Percentiles rank a stretch among this genome's conserved stretches.
These are phyloP conservation scores for Marcusenius ussheri DNA, from an alignment of 2,113 vertebrate genomes.

Conservation along the genomic window DNA sequence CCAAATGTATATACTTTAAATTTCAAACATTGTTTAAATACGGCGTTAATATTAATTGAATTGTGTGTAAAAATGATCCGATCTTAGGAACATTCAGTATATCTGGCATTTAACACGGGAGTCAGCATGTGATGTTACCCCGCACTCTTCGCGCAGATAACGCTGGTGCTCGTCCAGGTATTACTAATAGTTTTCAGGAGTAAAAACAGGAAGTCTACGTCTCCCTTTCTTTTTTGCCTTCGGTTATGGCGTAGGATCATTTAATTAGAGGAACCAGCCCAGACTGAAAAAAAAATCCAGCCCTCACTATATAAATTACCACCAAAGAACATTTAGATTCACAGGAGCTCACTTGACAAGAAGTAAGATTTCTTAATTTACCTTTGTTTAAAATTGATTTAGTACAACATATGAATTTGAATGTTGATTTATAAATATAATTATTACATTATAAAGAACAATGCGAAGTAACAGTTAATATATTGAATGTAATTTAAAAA, in stretches of 20 bases:
- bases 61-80: neutral
- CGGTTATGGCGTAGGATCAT: conserved; percentile 10
- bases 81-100: conserved; percentile 36
- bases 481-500: conserved; percentile 23
- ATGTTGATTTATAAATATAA: neutral
- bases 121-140: conserved; percentile 12
- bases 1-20: neutral
- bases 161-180: conserved; percentile 3
- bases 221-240: conserved; percentile 18
- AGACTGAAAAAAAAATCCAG: neutral
- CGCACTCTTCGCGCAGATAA: conserved; percentile 9
- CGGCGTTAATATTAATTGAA: neutral
- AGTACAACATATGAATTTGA: neutral
- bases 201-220: conserved; percentile 4
- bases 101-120: conserved; percentile 35
- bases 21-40: neutral
- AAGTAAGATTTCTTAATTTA: conserved; percentile 10
- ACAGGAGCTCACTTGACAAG: conserved; percentile 5
- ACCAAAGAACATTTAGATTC: neutral
- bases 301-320: conserved; percentile 19
- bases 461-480: neutral
- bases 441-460: neutral
- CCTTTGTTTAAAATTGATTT: neutral
- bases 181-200: conserved; percentile 11
- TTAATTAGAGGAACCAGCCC: conserved; percentile 21